A percentile compares a stretch with the other conserved stretches of the same genome.
phyloP scores from a whole-genome alignment of 2,113 vertebrate species.

The Apaloderma vittatum region DNA sequence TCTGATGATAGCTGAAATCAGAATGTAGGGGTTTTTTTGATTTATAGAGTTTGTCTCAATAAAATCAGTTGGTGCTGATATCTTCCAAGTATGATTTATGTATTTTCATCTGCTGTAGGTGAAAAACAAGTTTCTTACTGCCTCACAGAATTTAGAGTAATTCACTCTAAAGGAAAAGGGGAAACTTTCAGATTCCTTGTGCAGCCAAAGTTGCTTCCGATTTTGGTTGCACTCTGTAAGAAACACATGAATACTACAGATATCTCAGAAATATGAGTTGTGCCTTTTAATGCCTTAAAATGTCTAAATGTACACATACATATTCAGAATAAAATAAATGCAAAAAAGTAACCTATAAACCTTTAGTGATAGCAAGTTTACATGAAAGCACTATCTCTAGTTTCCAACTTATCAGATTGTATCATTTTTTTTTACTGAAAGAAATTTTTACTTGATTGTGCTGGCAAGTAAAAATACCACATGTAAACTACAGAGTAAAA shows the following conservation, averaged over 20 bases:
- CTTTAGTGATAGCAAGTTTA: not conserved
- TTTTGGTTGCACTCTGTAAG: not conserved
- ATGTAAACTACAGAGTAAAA: not conserved
- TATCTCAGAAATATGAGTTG: not conserved
- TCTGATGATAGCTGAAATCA: not conserved
- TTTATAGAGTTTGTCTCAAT: not conserved
- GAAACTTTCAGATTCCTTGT: not conserved
- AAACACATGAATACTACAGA: not conserved
- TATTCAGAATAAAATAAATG: not conserved
- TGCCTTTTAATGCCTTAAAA: not conserved
- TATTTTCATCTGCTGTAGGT: not conserved
- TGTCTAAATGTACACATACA: not conserved
- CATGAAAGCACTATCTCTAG: not conserved
- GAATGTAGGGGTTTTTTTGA: not conserved
- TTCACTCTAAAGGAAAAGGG: not conserved
- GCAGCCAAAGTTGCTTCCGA: not conserved
- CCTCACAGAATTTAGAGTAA: not conserved
- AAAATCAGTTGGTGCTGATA: not conserved
- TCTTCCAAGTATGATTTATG: not conserved
- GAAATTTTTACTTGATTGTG: not conserved
- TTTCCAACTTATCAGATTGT: not conserved
- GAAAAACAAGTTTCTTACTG: not conserved
- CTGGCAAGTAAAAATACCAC: not conserved
- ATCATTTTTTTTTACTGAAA: not conserved
- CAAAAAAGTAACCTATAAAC: not conserved